Base-by-base conservation (phyloP, 2,888 invertebrate genomes). In the Tetheella fluctuosa region DNA sequence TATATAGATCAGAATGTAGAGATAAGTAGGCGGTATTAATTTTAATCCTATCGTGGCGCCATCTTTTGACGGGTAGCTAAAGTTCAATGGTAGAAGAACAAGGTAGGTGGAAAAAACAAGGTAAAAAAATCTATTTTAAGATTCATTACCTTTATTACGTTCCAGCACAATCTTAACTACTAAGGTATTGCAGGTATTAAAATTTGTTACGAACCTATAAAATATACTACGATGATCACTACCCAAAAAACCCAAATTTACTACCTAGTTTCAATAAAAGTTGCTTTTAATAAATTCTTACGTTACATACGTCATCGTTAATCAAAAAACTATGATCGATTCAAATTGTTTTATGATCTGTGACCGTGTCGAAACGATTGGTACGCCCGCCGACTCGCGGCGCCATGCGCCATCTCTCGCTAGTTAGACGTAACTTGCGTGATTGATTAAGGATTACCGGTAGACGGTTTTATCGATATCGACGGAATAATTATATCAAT, bases 341-440 rank as follows among this genome's bases (percentile, higher is more conserved):
- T 77, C 73, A 78, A 74, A 81, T 85, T 80, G 74, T 67, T 83
- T 85, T 85, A 84, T 79, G 80, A 75, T 61, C 80, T 79, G 79
- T 80, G 77, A 79, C 83, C 80, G 83, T 78, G 68, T 69, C 84
- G 80, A 81, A 83, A 69, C 72, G 73, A 80, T 81, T 73, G 70
- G 3, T 34, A 64, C 68, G 68, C 74, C 73, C 64, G 68, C 73
- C 67, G 77, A 79, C 81, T 70, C 64, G 78, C 83, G 85, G 87
- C 88, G 88, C 88, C 88, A 87, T 84, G 87, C 88, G 88, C 88
- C 88, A 87, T 84, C 87, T 85, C 62, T 71, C 64, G 73, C 74
- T 77, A 65, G 69, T 82, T 81, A 76, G 62, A 55, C 62, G 69
- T 71, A 81, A 79, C 71, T 67, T 63, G 59, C 57, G 65, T 66